Percentiles rank a stretch among this genome's conserved stretches.
Evolutionary conservation across 2,888 invertebrate species (phyloP).

Genomic region (Aleiodes testaceus): DNA sequence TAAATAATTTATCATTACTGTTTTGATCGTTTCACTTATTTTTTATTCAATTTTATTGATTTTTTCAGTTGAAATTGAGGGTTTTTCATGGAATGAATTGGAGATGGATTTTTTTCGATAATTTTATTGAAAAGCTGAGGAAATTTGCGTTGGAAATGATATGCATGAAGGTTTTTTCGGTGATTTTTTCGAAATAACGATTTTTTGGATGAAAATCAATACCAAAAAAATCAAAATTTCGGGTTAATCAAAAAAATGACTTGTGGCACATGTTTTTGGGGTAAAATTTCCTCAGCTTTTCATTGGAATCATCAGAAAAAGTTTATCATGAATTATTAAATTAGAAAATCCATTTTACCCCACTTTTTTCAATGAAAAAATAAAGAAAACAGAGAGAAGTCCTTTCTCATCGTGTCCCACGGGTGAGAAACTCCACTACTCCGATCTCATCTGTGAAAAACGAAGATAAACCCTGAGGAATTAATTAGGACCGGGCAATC

Average conservation of each 20-base stretch:
- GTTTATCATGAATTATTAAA: no score
- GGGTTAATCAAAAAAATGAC: no score
- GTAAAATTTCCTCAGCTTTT: not conserved
- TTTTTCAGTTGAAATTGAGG: no score
- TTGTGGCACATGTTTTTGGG: not conserved
- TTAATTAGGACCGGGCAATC: conserved; percentile 71
- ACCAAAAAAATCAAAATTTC: no score
- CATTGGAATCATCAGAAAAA: no score
- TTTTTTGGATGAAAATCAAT: not conserved
- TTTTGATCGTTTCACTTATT: conserved; percentile 40
- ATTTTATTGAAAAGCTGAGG: no score
- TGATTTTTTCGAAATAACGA: no score
- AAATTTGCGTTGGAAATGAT: no score
- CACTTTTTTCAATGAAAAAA: not conserved
- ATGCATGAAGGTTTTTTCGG: no score
- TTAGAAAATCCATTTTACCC: no score
- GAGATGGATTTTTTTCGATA: no score
- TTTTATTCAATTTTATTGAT: conserved; percentile 37
- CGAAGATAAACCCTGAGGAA: conserved; percentile 68
- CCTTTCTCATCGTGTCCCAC: conserved; percentile 17
- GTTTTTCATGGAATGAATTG: no score
- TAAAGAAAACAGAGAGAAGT: not conserved
- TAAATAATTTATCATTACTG: conserved; percentile 27
- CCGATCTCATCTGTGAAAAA: conserved; percentile 54
- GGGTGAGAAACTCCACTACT: conserved; percentile 19